A percentile compares a stretch with the other conserved stretches of the same genome.
These are phyloP conservation scores for Diachasmimorpha longicaudata DNA, from an alignment of 1,140 invertebrate genomes.

Conservation along the genomic window DNA sequence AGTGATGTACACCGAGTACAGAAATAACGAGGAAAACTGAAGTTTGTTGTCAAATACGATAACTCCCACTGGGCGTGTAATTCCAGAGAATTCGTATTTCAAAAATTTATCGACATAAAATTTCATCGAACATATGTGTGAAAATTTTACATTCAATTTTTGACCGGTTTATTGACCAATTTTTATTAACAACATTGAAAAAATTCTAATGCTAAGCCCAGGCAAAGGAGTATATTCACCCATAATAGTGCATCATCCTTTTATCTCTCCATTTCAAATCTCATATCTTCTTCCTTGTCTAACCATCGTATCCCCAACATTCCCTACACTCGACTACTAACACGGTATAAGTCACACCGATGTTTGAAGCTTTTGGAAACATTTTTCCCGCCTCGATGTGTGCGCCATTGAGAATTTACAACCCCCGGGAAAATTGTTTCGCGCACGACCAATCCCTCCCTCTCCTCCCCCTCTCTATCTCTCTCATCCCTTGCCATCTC, in stretches of 20 bases:
- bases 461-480: not conserved
- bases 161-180: too few species aligned
- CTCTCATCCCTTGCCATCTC: not conserved
- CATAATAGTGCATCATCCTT: not conserved
- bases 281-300: not conserved
- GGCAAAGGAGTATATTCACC: not conserved
- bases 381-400: constrained; percentile 19
- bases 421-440: constrained; percentile 31
- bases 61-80: too few species aligned
- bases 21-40: too few species aligned
- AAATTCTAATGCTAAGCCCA: too few species aligned
- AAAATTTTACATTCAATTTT: too few species aligned
- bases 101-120: too few species aligned
- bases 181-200: too few species aligned
- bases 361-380: constrained; percentile 27
- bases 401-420: constrained; percentile 14
- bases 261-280: not conserved
- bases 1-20: too few species aligned
- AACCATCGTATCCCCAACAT: not conserved
- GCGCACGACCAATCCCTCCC: constrained; percentile 7
- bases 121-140: too few species aligned
- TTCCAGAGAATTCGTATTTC: too few species aligned
- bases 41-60: too few species aligned
- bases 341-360: constrained; percentile 26
- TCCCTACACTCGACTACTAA: not conserved